A percentile compares a stretch with the other conserved stretches of the same genome.
phyloP scores from a whole-genome alignment of 2,797 vertebrate genomes.

The Chaetophractus vellerosus region DNA sequence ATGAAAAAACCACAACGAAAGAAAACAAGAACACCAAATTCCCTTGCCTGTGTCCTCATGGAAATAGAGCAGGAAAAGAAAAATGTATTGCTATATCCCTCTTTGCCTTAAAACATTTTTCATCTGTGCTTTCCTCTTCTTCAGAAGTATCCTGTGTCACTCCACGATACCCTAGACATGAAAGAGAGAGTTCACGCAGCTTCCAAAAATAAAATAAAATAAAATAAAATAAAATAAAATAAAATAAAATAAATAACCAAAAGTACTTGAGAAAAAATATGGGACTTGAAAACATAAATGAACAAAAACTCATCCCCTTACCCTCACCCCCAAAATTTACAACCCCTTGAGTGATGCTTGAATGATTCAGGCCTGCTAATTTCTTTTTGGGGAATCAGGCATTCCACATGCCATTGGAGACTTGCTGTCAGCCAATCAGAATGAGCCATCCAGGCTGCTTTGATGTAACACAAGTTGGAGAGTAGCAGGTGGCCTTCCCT shows the following conservation, averaged over 20 bases:
- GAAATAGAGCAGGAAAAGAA: not conserved
- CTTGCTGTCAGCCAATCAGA: constrained; percentile 83
- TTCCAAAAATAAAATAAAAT: not conserved
- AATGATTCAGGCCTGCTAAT: not conserved
- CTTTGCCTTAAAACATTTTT: not conserved
- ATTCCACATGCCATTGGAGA: constrained; percentile 62
- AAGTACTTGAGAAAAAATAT: not conserved
- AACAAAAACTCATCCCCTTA: constrained; percentile 57
- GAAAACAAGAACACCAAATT: not conserved
- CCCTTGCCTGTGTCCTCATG: not conserved
- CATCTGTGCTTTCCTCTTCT: not conserved
- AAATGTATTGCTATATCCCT: not conserved
- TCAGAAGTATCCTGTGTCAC: not conserved
- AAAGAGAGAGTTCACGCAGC: not conserved
- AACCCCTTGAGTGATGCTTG: not conserved
- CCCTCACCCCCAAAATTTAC: constrained; percentile 39
- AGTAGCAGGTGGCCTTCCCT: constrained; percentile 90
- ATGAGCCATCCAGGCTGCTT: constrained; percentile 74
- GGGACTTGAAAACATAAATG: constrained; percentile 27
- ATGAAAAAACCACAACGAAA: not conserved
- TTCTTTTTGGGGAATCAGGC: constrained; percentile 65
- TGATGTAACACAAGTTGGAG: constrained; percentile 87
- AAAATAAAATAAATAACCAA: not conserved
- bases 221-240: not conserved
- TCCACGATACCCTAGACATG: not conserved